These are phyloP conservation scores for Rutpela maculata DNA, from an alignment of 2,888 invertebrate species.

Conservation along the genomic window DNA sequence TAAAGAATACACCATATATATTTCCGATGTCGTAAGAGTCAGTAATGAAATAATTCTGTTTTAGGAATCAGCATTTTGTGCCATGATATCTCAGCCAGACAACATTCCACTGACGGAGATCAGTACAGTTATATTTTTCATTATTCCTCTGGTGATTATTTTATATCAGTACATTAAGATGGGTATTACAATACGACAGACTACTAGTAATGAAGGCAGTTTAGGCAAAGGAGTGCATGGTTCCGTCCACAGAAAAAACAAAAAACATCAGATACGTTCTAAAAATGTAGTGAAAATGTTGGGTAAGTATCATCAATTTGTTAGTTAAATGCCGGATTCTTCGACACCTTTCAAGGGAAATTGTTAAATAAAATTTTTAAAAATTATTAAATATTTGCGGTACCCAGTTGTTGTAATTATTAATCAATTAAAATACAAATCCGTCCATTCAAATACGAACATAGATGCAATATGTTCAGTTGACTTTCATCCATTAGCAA, in stretches of 20 bases:
- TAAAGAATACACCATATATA: too few species aligned
- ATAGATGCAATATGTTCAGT: too few species aligned
- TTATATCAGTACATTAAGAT: slow-evolving; percentile 87
- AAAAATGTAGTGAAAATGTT: slow-evolving; percentile 88
- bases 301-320: slow-evolving; percentile 77
- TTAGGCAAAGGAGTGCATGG: slow-evolving; percentile 77
- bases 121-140: slow-evolving; percentile 89
- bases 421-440: too few species aligned
- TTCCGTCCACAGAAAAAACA: slow-evolving; percentile 81
- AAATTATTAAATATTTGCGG: too few species aligned
- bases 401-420: too few species aligned
- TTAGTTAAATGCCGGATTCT: neutral
- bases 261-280: slow-evolving; percentile 80
- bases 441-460: too few species aligned
- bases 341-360: too few species aligned
- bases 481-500: too few species aligned
- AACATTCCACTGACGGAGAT: slow-evolving; percentile 86
- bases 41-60: slow-evolving; percentile 66
- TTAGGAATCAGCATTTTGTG: slow-evolving; percentile 88
- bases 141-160: slow-evolving; percentile 83
- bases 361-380: too few species aligned
- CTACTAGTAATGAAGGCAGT: slow-evolving; percentile 70
- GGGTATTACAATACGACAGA: slow-evolving; percentile 81
- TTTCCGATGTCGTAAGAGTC: too few species aligned
- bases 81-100: slow-evolving; percentile 79